Conservation (phyloP, 2,888 invertebrate species). For the Noctua pronuba region DNA sequence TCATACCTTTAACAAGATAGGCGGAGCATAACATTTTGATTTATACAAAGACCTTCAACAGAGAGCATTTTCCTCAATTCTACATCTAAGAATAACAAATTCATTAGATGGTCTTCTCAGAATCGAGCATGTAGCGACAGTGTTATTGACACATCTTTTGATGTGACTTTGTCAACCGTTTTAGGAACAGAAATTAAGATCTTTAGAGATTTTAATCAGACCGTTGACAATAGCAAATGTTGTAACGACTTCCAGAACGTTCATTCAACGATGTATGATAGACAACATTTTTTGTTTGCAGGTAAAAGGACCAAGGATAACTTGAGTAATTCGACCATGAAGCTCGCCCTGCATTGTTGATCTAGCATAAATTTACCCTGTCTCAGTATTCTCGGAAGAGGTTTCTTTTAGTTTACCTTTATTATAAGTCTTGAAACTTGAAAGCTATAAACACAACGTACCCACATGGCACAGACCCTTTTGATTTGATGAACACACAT, state of each 20-base stretch:
- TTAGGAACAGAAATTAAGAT: constrained; percentile 2
- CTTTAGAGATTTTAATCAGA: background rate
- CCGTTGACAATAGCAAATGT: background rate
- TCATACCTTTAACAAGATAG: constrained; percentile 2
- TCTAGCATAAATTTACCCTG: background rate
- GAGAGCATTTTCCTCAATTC: constrained; percentile 50
- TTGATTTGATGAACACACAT: background rate
- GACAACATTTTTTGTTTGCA: background rate
- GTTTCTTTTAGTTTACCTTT: background rate
- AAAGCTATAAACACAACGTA: background rate
- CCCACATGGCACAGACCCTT: too few species aligned
- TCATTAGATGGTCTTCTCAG: constrained; percentile 51
- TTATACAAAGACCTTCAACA: constrained; percentile 16
- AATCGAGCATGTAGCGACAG: constrained; percentile 27
- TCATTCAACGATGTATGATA: background rate
- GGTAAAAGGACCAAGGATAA: background rate
- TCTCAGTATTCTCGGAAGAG: background rate
- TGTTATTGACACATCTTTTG: constrained; percentile 30
- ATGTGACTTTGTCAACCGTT: constrained; percentile 6
- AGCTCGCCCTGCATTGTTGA: background rate
- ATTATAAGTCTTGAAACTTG: background rate
- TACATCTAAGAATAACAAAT: constrained; percentile 46
- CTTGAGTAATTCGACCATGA: background rate
- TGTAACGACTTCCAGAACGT: background rate
- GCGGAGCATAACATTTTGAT: constrained; percentile 31